Percentiles rank a stretch among this genome's conserved stretches.
Conservation (phyloP, 1,140 invertebrate genomes). For the Bathynomus jamesi region DNA sequence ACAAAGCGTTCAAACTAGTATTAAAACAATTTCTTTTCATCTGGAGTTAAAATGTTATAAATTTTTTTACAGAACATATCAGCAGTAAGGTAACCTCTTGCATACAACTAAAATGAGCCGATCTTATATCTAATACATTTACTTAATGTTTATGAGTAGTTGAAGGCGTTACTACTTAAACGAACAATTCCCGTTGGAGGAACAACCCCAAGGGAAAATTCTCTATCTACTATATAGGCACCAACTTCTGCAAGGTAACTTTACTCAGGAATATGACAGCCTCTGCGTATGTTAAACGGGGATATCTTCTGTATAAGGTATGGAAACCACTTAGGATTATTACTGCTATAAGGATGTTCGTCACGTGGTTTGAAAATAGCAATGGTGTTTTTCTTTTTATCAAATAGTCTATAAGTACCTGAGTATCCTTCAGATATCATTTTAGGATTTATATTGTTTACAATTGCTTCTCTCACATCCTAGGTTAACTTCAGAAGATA, state of each 20-base stretch:
- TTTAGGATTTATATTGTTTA: background rate
- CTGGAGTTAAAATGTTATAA: background rate
- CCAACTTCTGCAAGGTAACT: slow-evolving; percentile 6
- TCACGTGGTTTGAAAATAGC: slow-evolving; percentile 8
- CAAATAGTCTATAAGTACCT: slow-evolving; percentile 6
- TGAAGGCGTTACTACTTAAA: background rate
- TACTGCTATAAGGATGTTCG: slow-evolving; percentile 8
- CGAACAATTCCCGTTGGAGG: background rate
- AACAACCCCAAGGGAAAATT: slow-evolving; percentile 3
- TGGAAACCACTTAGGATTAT: slow-evolving; percentile 5
- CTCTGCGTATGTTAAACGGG: background rate
- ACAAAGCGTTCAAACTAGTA: slow-evolving; percentile 9
- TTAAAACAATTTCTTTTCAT: background rate
- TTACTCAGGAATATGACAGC: background rate
- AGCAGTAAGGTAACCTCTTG: slow-evolving; percentile 1
- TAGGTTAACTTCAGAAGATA: slow-evolving; percentile 3
- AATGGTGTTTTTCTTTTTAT: background rate
- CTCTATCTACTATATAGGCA: background rate
- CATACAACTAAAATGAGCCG: slow-evolving; percentile 5
- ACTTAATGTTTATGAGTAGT: background rate
- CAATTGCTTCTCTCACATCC: background rate
- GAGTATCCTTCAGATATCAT: slow-evolving; percentile 5
- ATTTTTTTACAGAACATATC: background rate
- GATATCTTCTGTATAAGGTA: slow-evolving; percentile 1
- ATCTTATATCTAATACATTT: background rate